phyloP scores from a whole-genome alignment of 1,140 invertebrate genomes.

The Battus philenor region DNA sequence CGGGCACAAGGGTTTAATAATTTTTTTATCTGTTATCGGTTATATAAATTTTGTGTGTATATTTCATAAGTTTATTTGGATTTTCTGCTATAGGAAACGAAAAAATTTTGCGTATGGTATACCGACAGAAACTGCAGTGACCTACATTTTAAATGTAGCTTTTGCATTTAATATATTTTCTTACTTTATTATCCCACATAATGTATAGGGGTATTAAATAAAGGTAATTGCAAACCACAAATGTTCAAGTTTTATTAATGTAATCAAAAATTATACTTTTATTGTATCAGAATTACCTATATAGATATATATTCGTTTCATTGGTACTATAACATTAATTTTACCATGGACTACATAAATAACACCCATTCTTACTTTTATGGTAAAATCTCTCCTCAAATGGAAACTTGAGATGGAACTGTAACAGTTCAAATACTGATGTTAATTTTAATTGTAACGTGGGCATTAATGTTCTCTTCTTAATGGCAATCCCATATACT shows the following conservation, averaged over 20 bases:
- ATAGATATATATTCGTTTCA: background rate
- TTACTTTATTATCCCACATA: too few species aligned
- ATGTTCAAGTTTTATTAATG: background rate
- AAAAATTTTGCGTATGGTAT: too few species aligned
- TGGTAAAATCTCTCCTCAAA: background rate
- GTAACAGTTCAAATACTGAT: background rate
- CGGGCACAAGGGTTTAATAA: too few species aligned
- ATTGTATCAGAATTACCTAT: background rate
- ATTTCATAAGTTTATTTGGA: too few species aligned
- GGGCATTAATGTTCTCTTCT: background rate
- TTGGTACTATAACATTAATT: background rate
- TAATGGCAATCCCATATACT: too few species aligned
- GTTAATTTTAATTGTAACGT: background rate
- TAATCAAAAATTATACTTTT: background rate
- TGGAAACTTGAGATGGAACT: background rate
- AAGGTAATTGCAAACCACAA: background rate
- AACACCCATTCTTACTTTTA: background rate
- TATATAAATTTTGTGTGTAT: too few species aligned
- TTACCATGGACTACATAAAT: too few species aligned
- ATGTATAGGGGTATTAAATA: background rate
- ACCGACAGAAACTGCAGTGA: too few species aligned
- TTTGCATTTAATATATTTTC: too few species aligned
- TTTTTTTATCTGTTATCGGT: too few species aligned
- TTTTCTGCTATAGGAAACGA: too few species aligned
- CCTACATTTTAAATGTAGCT: too few species aligned